These are phyloP conservation scores for Sycobia sp. DNA, from an alignment of 1,140 invertebrate species.

Conservation along the genomic window DNA sequence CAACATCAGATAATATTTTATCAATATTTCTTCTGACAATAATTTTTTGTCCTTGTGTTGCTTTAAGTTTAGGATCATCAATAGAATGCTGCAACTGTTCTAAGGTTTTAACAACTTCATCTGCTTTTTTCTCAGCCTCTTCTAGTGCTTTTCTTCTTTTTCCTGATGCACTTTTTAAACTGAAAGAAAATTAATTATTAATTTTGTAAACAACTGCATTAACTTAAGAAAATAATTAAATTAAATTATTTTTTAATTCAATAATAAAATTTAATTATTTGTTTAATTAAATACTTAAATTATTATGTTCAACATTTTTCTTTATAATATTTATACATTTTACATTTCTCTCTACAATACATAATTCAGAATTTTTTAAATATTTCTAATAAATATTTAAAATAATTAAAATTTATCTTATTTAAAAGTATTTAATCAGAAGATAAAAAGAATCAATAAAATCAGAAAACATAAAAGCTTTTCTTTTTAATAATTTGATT, in stretches of 20 bases:
- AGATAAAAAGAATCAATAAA: no score
- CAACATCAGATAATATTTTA: conserved; percentile 67
- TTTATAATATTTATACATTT: no score
- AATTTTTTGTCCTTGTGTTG: conserved; percentile 58
- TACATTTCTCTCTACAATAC: no score
- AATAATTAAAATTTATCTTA: no score
- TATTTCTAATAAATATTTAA: neutral
- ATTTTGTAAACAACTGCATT: no score
- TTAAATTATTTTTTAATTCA: neutral
- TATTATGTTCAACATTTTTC: neutral
- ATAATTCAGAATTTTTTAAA: no score
- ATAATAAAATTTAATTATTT: neutral
- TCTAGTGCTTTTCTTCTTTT: conserved; percentile 61
- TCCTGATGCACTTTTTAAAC: conserved; percentile 66
- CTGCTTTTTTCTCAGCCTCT: conserved; percentile 60
- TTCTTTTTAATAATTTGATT: no score
- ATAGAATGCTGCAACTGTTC: conserved; percentile 51
- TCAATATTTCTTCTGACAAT: conserved; percentile 66
- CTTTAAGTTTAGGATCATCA: conserved; percentile 61
- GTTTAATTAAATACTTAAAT: neutral
- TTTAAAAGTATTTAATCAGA: no score
- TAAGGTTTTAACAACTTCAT: conserved; percentile 44
- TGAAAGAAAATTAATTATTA: conserved; percentile 22
- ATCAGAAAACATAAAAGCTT: no score
- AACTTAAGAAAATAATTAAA: neutral